phyloP scores from a whole-genome alignment of 30 jellyfish, hydroid and myxozoan species.

The Chrysaora quinquecirrha region DNA sequence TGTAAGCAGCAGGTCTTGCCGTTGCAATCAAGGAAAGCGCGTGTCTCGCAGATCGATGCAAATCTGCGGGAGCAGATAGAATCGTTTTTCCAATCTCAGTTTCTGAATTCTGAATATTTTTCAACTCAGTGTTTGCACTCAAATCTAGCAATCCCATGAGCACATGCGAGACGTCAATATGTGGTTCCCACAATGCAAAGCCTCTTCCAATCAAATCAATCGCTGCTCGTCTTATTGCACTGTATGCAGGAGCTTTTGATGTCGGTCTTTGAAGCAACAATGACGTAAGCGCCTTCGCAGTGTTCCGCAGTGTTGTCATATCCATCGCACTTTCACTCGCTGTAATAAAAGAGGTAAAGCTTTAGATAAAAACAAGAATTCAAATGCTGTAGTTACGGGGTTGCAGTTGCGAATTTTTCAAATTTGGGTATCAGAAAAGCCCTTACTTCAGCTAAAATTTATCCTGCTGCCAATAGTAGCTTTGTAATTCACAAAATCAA shows the following conservation, averaged over 20 bases:
- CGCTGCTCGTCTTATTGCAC: slow-evolving; percentile 96
- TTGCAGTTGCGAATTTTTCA: too few relatives aligned
- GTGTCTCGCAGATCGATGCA: slow-evolving; percentile 94
- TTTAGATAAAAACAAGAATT: too few relatives aligned
- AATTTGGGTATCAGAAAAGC: too few relatives aligned
- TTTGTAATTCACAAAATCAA: too few relatives aligned
- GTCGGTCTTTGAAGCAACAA: slow-evolving; percentile 77
- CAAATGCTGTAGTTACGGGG: too few relatives aligned
- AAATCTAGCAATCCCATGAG: slow-evolving; percentile 85
- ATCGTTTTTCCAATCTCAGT: slow-evolving; percentile 58
- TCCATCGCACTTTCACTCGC: slow-evolving; percentile 81
- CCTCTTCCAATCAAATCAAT: slow-evolving; percentile 97
- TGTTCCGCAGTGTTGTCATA: slow-evolving; percentile 75
- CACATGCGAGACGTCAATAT: slow-evolving; percentile 94
- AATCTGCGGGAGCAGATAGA: slow-evolving; percentile 88
- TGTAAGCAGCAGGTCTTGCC: slow-evolving; percentile 94
- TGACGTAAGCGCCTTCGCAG: slow-evolving; percentile 95
- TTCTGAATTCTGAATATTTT: slow-evolving; percentile 24
- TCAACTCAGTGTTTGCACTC: slow-evolving; percentile 73
- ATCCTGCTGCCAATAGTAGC: too few relatives aligned
- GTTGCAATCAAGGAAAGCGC: slow-evolving; percentile 88
- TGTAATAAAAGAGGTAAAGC: slow-evolving; percentile 17
- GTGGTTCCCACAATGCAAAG: slow-evolving; percentile 96
- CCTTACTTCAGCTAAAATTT: too few relatives aligned
- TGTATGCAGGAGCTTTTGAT: slow-evolving; percentile 83